These are phyloP conservation scores for Turnix velox DNA, from an alignment of 2,113 vertebrate species.

Conservation along the genomic window DNA sequence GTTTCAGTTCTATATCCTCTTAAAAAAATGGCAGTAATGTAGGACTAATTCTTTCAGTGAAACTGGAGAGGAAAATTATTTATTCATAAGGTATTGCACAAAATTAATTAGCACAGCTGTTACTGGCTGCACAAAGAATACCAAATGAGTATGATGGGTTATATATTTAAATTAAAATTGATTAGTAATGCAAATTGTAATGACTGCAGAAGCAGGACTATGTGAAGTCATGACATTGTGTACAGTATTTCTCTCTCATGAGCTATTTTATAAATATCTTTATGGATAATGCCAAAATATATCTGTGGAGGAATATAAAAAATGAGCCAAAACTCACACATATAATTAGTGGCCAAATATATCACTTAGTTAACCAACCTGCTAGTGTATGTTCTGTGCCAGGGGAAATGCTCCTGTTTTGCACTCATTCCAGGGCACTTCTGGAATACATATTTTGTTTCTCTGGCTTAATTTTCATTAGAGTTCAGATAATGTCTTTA, in stretches of 20 bases:
- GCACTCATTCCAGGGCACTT: not conserved
- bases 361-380: not conserved
- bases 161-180: slow-evolving; percentile 68
- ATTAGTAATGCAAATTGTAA: slow-evolving; percentile 59
- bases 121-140: slow-evolving; percentile 50
- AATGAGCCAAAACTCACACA: not conserved
- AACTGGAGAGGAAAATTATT: slow-evolving; percentile 35
- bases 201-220: slow-evolving; percentile 14
- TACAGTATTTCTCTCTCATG: not conserved
- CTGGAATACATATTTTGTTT: not conserved
- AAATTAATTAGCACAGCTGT: slow-evolving; percentile 68
- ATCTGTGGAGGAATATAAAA: not conserved
- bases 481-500: not conserved
- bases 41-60: not conserved
- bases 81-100: slow-evolving; percentile 43
- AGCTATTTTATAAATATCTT: not conserved
- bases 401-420: not conserved
- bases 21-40: not conserved
- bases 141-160: slow-evolving; percentile 43
- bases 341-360: not conserved
- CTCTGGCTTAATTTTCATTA: not conserved
- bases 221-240: slow-evolving; percentile 31
- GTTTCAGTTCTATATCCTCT: not conserved
- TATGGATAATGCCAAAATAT: not conserved
- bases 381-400: not conserved